Conservation (phyloP, 1,140 invertebrate genomes). For the Sycophila sp. region DNA sequence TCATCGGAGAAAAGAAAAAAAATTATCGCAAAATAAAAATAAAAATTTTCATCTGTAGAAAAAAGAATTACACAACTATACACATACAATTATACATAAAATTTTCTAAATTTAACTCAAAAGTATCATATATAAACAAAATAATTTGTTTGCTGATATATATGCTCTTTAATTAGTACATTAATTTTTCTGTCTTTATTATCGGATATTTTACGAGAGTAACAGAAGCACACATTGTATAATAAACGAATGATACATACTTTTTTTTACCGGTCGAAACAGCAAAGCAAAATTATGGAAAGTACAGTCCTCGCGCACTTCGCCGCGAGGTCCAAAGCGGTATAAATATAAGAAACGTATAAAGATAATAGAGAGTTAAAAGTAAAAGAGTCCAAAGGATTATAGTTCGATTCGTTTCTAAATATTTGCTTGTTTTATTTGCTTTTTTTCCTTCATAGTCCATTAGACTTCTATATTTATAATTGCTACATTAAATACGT, state of each 20-base stretch:
- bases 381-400: conserved; percentile 7
- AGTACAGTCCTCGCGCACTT: conserved; percentile 1
- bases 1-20: too few relatives aligned
- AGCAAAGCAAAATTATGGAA: conserved; percentile 20
- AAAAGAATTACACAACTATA: too few relatives aligned
- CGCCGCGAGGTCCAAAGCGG: neutral
- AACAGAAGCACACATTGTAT: neutral
- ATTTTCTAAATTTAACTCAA: conserved; percentile 9
- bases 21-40: too few relatives aligned
- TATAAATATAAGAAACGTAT: conserved; percentile 13
- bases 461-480: conserved; percentile 19
- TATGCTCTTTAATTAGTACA: too few relatives aligned
- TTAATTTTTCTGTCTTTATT: too few relatives aligned
- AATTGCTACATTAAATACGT: conserved; percentile 35
- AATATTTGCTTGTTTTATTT: conserved; percentile 13
- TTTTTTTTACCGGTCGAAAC: conserved; percentile 18
- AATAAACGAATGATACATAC: neutral
- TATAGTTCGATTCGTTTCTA: conserved; percentile 12
- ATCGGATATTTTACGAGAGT: too few relatives aligned
- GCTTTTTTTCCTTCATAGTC: conserved; percentile 8
- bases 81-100: too few relatives aligned
- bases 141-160: too few relatives aligned
- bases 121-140: conserved; percentile 13
- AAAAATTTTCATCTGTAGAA: too few relatives aligned
- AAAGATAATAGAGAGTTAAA: conserved; percentile 11